These are phyloP conservation scores for Cephalopachus bancanus DNA, from an alignment of 2,797 vertebrate species.

Conservation along the genomic window DNA sequence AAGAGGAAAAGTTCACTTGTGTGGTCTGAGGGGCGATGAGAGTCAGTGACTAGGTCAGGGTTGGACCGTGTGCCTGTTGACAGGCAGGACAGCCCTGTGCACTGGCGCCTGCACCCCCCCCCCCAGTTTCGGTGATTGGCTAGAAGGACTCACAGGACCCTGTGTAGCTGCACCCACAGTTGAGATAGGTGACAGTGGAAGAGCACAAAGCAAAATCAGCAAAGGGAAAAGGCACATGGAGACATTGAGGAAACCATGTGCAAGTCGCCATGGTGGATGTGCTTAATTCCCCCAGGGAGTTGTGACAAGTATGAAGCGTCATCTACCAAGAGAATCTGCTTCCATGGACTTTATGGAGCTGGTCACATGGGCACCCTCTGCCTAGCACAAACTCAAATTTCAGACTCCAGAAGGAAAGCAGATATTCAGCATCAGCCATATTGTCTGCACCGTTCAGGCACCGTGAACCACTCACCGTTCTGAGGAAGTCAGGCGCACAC, in stretches of 20 bases:
- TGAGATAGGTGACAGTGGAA: neutral
- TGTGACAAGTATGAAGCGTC: neutral
- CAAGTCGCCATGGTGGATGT: neutral
- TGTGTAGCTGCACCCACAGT: neutral
- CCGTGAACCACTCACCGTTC: neutral
- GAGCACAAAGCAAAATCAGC: neutral
- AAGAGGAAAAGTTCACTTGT: conserved; percentile 61
- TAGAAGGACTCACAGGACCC: neutral
- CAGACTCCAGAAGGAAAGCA: neutral
- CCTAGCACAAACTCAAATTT: neutral
- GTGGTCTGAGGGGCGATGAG: conserved; percentile 10
- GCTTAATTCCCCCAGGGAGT: neutral
- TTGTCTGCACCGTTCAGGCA: neutral
- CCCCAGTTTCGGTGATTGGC: neutral
- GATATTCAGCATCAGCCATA: neutral
- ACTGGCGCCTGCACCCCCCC: neutral
- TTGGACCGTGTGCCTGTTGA: neutral
- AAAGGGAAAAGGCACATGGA: neutral
- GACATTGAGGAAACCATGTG: neutral
- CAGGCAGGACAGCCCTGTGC: neutral
- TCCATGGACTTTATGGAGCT: neutral
- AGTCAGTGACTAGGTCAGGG: neutral
- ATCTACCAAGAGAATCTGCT: neutral
- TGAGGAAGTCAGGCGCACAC: neutral
- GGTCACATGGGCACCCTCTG: neutral